Base-by-base conservation (phyloP, 2,113 vertebrate genomes). In the Miniopterus natalensis region DNA sequence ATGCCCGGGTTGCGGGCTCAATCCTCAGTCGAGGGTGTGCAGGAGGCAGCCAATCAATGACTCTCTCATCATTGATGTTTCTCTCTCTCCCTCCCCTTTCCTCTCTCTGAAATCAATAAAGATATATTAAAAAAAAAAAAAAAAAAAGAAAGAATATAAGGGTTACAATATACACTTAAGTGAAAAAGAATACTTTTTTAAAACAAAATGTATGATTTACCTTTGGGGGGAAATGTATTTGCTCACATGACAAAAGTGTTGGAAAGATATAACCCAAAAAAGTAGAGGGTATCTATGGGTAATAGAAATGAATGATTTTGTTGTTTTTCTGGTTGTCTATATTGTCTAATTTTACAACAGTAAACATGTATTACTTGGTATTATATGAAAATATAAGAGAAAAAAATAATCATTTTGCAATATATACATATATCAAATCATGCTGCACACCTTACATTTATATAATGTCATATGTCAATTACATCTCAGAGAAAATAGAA, bases 291-390 rank as follows among this genome's bases (percentile, higher is more conserved):
- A 40, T 65, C 23, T 31, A 59, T 90, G 13, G 27, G 7, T 29
- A 81, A 23, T 2, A 88, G 77, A 86, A 93, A 45, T n/a, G 65
- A 88, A 31, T 31, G 13, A 31, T 45, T 49, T 27, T 71, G 4
- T 36, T 78, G 68, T 40, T 88, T 97, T 95, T 68, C 61, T 78
- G 31, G 25, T 29, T 73, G 59, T 31, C 49, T 84, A 2, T 40
- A 74, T 42, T 94, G 81, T 89, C 51, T 68, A 89, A 66, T 45
- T 73, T 93, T 84, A 68, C 71, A 87, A 96, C 25, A 80, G 27
- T 65, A 90, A 87, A 29, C 6, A 65, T 20, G 7, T 23, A 84
- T 61, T 77, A 92, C 3, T 45, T 77, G 47, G 45, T 31, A 87
- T 21, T 81, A 89, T 36, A 13, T 18, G 55, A 15, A 49, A 63